Conservation (phyloP, 2,888 invertebrate genomes). For the Monochamus alternatus region DNA sequence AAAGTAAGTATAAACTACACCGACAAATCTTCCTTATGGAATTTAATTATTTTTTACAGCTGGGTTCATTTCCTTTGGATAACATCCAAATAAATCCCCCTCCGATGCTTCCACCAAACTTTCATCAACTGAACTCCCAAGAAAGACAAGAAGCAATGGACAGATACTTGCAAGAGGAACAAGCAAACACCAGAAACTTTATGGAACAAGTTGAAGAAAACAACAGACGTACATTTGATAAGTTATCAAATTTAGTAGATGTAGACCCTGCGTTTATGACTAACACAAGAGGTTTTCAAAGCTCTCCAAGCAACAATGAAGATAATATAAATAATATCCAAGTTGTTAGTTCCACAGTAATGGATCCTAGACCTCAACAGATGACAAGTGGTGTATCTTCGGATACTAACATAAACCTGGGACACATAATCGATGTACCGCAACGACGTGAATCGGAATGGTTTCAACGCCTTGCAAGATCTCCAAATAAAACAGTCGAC, state of each 20-base stretch:
- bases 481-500: not conserved
- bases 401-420: slow-evolving; percentile 21
- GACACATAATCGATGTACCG: slow-evolving; percentile 45
- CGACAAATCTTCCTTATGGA: not conserved
- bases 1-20: slow-evolving; percentile 16
- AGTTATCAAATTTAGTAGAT: slow-evolving; percentile 12
- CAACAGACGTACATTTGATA: slow-evolving; percentile 26
- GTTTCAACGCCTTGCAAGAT: slow-evolving; percentile 29
- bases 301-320: not conserved
- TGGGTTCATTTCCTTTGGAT: slow-evolving; percentile 5
- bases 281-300: not conserved
- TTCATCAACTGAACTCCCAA: slow-evolving; percentile 1
- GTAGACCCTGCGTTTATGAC: not conserved
- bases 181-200: slow-evolving; percentile 24
- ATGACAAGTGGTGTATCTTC: slow-evolving; percentile 2
- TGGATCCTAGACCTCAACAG: not conserved
- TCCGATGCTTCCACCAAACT: slow-evolving; percentile 2
- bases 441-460: slow-evolving; percentile 36
- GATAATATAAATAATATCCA: not conserved
- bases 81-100: not conserved
- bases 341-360: not conserved
- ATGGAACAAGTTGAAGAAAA: slow-evolving; percentile 32
- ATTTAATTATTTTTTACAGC: not conserved
- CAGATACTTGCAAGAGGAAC: slow-evolving; percentile 31
- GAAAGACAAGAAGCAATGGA: slow-evolving; percentile 11